Percentiles rank a stretch among this genome's conserved stretches.
Conservation (phyloP, 2,888 invertebrate genomes). For the Acrobasis consociella region DNA sequence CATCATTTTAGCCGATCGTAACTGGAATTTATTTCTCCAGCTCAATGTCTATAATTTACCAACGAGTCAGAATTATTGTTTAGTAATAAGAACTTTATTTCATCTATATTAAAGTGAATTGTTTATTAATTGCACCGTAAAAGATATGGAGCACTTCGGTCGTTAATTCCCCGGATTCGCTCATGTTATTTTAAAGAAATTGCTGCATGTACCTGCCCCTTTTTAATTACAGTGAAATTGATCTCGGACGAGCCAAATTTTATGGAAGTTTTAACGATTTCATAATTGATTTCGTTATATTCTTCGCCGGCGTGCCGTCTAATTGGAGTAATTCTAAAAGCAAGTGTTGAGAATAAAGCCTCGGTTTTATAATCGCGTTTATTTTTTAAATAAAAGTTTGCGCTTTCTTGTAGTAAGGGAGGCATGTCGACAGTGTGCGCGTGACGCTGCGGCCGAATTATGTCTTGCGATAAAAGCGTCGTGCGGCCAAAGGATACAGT, state of each 20-base stretch:
- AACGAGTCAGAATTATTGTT: constrained; percentile 48
- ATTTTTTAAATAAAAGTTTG: not conserved
- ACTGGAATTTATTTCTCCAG: constrained; percentile 44
- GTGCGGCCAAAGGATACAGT: constrained; percentile 42
- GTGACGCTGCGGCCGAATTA: constrained; percentile 68
- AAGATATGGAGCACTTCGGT: constrained; percentile 33
- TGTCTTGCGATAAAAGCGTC: constrained; percentile 65
- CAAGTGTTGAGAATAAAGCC: constrained; percentile 14
- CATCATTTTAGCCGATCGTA: constrained; percentile 48
- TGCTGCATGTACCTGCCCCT: constrained; percentile 29
- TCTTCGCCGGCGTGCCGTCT: constrained; percentile 23
- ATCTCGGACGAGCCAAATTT: constrained; percentile 30
- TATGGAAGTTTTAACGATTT: constrained; percentile 38
- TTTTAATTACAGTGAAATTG: constrained; percentile 37
- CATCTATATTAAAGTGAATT: constrained; percentile 50
- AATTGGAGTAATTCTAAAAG: constrained; percentile 16
- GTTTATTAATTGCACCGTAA: constrained; percentile 59
- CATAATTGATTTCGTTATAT: constrained; percentile 37
- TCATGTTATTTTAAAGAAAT: constrained; percentile 34
- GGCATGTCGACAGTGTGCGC: constrained; percentile 55
- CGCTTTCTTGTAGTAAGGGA: constrained; percentile 25
- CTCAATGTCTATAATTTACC: constrained; percentile 52
- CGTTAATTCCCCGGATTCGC: constrained; percentile 37
- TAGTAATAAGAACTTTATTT: constrained; percentile 55
- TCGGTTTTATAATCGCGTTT: not conserved